Base-by-base conservation (phyloP, 2,113 vertebrate species). In the Fregata magnificens region DNA sequence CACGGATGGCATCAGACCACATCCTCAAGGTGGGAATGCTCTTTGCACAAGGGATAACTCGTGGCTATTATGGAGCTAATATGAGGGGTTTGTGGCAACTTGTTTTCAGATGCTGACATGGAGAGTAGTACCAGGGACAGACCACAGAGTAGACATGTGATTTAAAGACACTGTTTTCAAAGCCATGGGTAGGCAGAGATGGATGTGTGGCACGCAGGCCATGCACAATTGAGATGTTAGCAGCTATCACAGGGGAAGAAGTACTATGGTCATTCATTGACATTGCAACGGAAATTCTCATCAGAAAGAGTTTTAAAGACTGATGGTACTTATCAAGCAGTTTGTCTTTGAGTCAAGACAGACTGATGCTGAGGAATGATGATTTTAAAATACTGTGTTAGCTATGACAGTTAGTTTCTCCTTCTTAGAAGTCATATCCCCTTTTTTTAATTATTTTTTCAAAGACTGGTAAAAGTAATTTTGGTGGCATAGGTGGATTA, bases 271-370 rank as follows among this genome's bases (percentile, higher is more conserved):
- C 21, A 71, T 15, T 76, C 61, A 59, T 5, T 78, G 50, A 63
- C 16, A 61, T 58, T 74, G 13, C 61, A 95, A 67, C 40, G 16
- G 50, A 92, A 93, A 86, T 78, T 88, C 40, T 65, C 21, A n/a
- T 17, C 38, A 88, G 18, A 65, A 93, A 81, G 36, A 49, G 10
- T 66, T 86, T 88, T 66, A 70, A 62, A 47, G 32, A 49, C 16
- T 63, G n/a, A 34, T 65, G 6, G 42, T 42, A 62, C 50, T 70
- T 38, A 82, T 55, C 32, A 74, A 59, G 26, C 0, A 0, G 10
- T 62, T 92, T 62, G 38, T 47, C 31, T 89, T 86, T 86, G 31
- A 89, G 32, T 79, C 42, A 84, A 78, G 11, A 6, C 83, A 85
- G 44, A 69, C 12, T 21, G 25, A 85, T 24, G 18, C 25, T 53